A percentile compares a stretch with the other conserved stretches of the same genome.
Evolutionary conservation across 2,113 vertebrate species (phyloP).

Genomic region (Misgurnus anguillicaudatus): DNA sequence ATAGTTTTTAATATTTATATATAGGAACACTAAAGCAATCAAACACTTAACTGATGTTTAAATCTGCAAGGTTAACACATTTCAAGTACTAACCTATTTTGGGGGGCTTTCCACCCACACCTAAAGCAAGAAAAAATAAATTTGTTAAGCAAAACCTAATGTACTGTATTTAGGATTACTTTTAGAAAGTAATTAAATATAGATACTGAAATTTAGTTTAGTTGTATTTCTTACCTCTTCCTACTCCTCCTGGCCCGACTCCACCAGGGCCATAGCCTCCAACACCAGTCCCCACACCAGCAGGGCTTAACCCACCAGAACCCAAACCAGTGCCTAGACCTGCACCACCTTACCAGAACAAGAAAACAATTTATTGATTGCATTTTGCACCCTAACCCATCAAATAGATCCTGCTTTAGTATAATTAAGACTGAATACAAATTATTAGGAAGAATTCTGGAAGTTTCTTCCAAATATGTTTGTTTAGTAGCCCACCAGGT

Average conservation of each 20-base stretch:
- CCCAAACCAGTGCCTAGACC: conserved; percentile 2
- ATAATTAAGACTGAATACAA: too few species aligned
- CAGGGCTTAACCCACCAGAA: conserved; percentile 4
- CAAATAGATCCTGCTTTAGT: too few species aligned
- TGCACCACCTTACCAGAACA: neutral
- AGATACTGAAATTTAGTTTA: neutral
- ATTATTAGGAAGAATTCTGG: too few species aligned
- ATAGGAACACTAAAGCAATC: neutral
- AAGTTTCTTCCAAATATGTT: too few species aligned
- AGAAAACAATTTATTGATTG: neutral
- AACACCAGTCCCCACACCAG: conserved; percentile 15
- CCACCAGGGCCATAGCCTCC: conserved; percentile 39
- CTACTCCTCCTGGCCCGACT: conserved; percentile 13
- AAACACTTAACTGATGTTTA: neutral
- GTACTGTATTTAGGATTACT: neutral
- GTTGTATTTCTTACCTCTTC: conserved; percentile 14
- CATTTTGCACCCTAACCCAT: neutral
- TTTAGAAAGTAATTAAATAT: neutral
- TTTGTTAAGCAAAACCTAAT: neutral
- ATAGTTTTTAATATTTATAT: neutral
- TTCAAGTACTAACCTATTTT: conserved; percentile 61
- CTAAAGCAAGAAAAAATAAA: neutral
- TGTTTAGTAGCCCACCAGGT: conserved; percentile 10
- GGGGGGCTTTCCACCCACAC: conserved; percentile 54
- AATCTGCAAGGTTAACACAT: neutral